Evolutionary conservation across 2,797 vertebrate genomes (phyloP), one percentile per base, ranked within the genome.

Genomic region (Poeciliopsis presidionis): DNA sequence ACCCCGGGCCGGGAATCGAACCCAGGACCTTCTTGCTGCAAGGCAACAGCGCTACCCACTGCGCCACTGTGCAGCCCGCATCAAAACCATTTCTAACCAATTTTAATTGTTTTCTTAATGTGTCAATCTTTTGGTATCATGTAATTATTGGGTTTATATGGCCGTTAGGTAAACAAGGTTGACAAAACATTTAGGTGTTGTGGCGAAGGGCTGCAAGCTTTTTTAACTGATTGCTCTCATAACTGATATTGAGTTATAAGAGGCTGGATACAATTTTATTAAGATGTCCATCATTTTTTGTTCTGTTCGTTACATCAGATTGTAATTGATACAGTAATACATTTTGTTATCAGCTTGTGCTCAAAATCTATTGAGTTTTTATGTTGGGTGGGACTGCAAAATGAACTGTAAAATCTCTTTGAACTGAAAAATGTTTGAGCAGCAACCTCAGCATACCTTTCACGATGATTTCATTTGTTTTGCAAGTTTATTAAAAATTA

Each of bases 381-480:
- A 84, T 76, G 53, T 43, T 76, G 85, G 69, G 80, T 76, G 84
- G 76, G 63, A 76, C 76, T 89, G 80, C 30, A 74, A 70, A 81
- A 33, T 83, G 57, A 80, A 43, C 79, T 78, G 86, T 67, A 80
- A 71, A 80, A 9, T 70, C 43, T 72, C 69, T 61, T 36, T 73
- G 67, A 84, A 83, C 86, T 88, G 36, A 79, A 55, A 87, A 82
- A 81, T 87, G 83, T 78, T 83, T 84, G 72, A 78, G 76, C 78
- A 81, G 61, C 47, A 11, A 71, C 74, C 14, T 61, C 53, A 49
- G 2, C 74, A 84, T 30, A 73, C 61, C 86, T 82, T n/a, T 45
- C 41, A 70, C 16, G 0, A 70, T 12, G 2, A 69, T n/a, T 69
- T 16, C 1, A 61, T 61, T 16, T 61, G 28, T 33, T 61, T 33